Evolutionary conservation across 1,140 invertebrate genomes (phyloP).

Genomic region (Macrobrachium rosenbergii): DNA sequence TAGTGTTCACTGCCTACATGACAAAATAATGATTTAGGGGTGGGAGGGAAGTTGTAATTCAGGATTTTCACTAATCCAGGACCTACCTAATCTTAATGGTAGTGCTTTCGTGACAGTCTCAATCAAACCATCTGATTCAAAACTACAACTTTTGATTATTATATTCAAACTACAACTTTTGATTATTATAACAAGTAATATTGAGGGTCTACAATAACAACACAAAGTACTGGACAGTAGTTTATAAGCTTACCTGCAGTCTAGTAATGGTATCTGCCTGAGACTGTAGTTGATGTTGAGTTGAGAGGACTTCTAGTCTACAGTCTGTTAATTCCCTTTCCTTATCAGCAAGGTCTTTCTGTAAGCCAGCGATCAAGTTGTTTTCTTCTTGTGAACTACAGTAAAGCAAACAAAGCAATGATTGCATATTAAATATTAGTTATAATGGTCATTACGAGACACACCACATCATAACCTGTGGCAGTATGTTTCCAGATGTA

Average conservation of each 20-base stretch:
- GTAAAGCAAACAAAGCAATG: background rate
- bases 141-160: too few species aligned
- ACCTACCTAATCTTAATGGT: too few species aligned
- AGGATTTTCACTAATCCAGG: too few species aligned
- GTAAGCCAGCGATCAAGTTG: conserved; percentile 18
- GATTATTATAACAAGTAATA: too few species aligned
- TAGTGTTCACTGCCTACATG: too few species aligned
- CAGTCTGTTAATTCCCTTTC: conserved; percentile 42
- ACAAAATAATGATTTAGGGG: too few species aligned
- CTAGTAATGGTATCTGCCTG: conserved; percentile 44
- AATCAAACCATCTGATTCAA: background rate
- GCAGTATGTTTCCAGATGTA: too few species aligned
- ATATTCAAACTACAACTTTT: too few species aligned
- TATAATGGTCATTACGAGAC: background rate
- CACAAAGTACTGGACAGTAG: background rate
- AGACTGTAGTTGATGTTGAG: conserved; percentile 52
- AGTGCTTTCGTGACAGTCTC: too few species aligned
- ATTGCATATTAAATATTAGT: background rate
- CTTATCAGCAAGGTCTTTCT: conserved; percentile 43
- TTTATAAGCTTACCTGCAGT: conserved; percentile 20
- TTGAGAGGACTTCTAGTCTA: conserved; percentile 47
- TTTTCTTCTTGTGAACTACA: conserved; percentile 15
- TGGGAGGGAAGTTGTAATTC: too few species aligned
- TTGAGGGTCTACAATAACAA: too few species aligned
- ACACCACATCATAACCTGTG: background rate